Evolutionary conservation across 2,113 vertebrate species (phyloP), one percentile per base, ranked within the genome.

Genomic region (Xiphorhynchus elegans): DNA sequence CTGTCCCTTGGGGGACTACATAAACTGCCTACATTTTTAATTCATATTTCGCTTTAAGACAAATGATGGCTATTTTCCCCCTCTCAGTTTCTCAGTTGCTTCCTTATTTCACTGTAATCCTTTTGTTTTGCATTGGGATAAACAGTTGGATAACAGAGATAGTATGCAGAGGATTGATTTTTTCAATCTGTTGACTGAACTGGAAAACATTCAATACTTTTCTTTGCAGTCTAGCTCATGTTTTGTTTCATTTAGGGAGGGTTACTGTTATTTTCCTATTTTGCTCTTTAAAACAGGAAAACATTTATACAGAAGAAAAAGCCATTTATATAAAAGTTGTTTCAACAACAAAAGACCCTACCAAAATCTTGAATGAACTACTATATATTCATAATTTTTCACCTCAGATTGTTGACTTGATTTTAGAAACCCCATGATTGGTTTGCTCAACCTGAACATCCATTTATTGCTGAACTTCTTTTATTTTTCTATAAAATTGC

Each of bases 101-200:
- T 92, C 50, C 62, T 89, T 74, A 49, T 95, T 93, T 86, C 1
- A 1, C 52, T 74, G 47, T 90, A 94, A 94, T 90, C 75, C 70
- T 73, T 93, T 94, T 91, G 82, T 88, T 96, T 90, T 96, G 63
- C 68, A 37, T 47, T 74, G 37, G 31, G 49, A 93, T 42, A 40
- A 93, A 83, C 46, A 79, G 49, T 35, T 93, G 80, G 86, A 8
- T 68, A 78, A 78, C 28, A 81, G 56, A 87, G 52, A 86, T 6
- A 4, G 2, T 35, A 39, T 3, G 18, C 42, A 91, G 55, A 73
- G 23, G 68, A 87, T 68, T 4, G 7, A 84, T 86, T 62, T 90
- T 93, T 92, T 81, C 82, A 70, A 24, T 67, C 47, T 75, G 50
- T 74, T 91, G 76, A n/a, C 26, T 78, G 73, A 95, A 81, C 33